phyloP scores from a whole-genome alignment of 2,113 vertebrate genomes.

The Muntiacus reevesi region DNA sequence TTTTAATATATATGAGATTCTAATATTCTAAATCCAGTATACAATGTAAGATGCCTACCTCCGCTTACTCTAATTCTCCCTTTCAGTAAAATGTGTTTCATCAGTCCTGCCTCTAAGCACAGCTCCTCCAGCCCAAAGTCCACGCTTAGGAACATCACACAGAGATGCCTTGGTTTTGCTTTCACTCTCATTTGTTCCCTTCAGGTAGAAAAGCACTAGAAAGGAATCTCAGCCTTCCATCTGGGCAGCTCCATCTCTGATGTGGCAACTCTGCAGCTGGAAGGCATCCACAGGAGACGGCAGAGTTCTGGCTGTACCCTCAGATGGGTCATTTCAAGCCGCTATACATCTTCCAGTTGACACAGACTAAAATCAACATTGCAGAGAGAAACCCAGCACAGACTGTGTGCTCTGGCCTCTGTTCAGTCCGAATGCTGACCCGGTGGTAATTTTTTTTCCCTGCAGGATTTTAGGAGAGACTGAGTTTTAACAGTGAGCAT shows the following conservation, averaged over 20 bases:
- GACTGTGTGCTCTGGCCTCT: not conserved
- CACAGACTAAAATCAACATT: not conserved
- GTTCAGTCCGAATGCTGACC: not conserved
- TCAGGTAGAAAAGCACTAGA: not conserved
- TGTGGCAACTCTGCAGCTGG: not conserved
- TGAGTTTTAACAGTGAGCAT: conserved; percentile 1
- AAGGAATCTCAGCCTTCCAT: not conserved
- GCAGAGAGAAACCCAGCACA: not conserved
- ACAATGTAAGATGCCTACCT: not conserved
- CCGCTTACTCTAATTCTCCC: not conserved
- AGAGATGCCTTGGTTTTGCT: not conserved
- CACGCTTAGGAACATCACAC: not conserved
- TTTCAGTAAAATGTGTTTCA: not conserved
- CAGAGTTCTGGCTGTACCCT: not conserved
- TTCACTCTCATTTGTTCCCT: not conserved
- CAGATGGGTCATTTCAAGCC: not conserved
- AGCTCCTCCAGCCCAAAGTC: not conserved
- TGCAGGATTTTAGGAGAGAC: not conserved
- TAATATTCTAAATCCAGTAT: not conserved
- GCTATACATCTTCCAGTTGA: not conserved
- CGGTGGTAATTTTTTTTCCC: not conserved
- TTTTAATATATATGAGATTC: not conserved
- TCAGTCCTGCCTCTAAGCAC: not conserved
- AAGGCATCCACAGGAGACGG: not conserved
- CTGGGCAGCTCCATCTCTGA: not conserved